A percentile compares a stretch with the other conserved stretches of the same genome.
phyloP scores from a whole-genome alignment of 2,113 vertebrate genomes.

The Pardalotus punctatus region DNA sequence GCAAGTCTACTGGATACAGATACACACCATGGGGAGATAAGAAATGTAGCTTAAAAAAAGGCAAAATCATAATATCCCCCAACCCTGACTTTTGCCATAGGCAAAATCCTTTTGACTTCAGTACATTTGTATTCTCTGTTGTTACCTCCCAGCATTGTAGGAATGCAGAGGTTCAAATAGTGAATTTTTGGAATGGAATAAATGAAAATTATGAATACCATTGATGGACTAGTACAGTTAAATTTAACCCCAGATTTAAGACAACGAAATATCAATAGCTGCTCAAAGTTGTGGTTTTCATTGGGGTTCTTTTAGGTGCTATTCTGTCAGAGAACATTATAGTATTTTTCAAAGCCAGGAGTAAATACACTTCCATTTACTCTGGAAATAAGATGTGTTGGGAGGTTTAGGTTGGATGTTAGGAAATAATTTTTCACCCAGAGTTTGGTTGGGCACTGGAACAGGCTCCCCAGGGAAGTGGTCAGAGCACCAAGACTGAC shows the following conservation, averaged over 20 bases:
- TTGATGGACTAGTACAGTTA: not conserved
- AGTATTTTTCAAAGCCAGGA: not conserved
- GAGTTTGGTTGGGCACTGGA: not conserved
- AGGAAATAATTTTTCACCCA: not conserved
- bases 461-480: not conserved
- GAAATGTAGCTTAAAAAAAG: not conserved
- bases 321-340: rapidly evolving
- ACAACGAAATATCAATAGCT: not conserved
- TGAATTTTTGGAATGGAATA: not conserved
- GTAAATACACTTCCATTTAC: not conserved
- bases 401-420: not conserved
- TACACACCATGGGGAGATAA: rapidly evolving
- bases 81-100: not conserved
- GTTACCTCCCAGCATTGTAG: not conserved
- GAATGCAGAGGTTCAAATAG: not conserved
- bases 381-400: not conserved
- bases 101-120: not conserved
- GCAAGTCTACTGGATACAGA: not conserved
- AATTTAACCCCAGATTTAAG: not conserved
- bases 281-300: not conserved
- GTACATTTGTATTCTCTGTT: not conserved
- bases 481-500: not conserved
- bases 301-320: not conserved
- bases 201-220: not conserved
- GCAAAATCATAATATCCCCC: not conserved